phyloP scores from a whole-genome alignment of 2,113 vertebrate species.

The Brachyistius frenatus region DNA sequence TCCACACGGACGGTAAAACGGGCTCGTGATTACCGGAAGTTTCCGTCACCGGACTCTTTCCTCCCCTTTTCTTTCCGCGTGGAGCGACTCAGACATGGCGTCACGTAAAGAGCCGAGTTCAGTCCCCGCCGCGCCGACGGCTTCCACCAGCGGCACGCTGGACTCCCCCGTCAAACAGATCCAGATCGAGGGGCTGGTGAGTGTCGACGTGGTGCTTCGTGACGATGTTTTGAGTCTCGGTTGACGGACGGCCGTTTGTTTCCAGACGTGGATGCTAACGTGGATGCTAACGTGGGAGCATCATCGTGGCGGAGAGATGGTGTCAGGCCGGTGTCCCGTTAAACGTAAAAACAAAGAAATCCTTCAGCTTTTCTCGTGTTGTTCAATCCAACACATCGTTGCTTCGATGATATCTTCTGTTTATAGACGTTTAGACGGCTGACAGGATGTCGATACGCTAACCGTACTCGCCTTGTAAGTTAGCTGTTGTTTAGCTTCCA shows the following conservation, averaged over 20 bases:
- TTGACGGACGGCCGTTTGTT: not conserved
- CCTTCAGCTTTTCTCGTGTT: fast-evolving
- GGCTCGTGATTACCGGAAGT: conserved; percentile 54
- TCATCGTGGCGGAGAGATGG: conserved; percentile 60
- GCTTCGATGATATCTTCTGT: too few relatives aligned
- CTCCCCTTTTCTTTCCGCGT: conserved; percentile 67
- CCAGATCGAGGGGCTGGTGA: conserved; percentile 83
- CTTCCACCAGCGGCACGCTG: conserved; percentile 64
- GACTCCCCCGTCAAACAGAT: conserved; percentile 83
- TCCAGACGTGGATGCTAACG: conserved; percentile 5
- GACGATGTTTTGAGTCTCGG: fast-evolving
- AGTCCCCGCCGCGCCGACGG: not conserved
- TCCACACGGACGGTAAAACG: conserved; percentile 53
- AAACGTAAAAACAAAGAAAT: not conserved
- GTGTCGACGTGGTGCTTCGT: not conserved
- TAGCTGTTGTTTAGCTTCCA: not conserved
- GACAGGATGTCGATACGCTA: not conserved
- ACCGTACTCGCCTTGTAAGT: not conserved
- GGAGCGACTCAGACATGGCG: conserved; percentile 54
- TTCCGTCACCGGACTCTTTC: conserved; percentile 50
- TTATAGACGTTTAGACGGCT: not conserved
- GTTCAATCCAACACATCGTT: not conserved
- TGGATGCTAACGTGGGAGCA: conserved; percentile 42
- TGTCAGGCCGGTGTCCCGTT: fast-evolving
- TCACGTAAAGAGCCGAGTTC: conserved; percentile 61